Evolutionary conservation across 2,797 vertebrate species (phyloP), one percentile per base, ranked within the genome.

Genomic region (Tragopan temminckii): DNA sequence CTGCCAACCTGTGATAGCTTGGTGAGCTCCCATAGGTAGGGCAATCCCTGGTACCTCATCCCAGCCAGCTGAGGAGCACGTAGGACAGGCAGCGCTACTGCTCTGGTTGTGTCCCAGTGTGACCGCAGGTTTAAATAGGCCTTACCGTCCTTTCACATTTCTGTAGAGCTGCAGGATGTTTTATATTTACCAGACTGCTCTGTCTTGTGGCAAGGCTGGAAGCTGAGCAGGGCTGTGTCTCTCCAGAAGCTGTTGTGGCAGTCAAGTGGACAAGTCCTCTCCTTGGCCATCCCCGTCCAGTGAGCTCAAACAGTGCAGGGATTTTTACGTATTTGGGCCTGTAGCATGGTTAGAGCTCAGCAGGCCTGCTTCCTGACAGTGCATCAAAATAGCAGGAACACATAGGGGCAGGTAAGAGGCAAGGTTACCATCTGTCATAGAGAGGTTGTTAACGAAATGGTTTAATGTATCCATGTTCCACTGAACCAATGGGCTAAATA

Each of bases 371-470:
- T 72, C 88, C 90, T 94, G 77, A 95, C 95, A 74, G 77, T 16
- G 0, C 66, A 95, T 62, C 88, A 75, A 61, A 91, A 43, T 55
- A 90, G 40, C 84, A 95, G 80, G 80, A 95, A 53, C 68, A 82
- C 72, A 81, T 87, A 62, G 18, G 87, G 86, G 86, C 46, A 83
- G 67, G 46, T 75, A 59, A 76, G 82, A 93, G 59, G 38, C n/a
- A 88, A 92, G 67, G 40, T n/a, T 76, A 33, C 57, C 67, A 75
- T 85, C 93, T 58, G 18, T 93, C 85, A 89, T n/a, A 50, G 85
- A 92, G 91, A 77, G 58, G 23, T 13, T 92, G 61, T 52, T 96
- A 91, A 69, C 94, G 84, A 94, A 96, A 81, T 94, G 70, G 43
- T 76, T 93, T 91, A 79, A 81, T 93, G 24, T 48, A 66, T 71